These are phyloP conservation scores for Terrapene triunguis DNA, from an alignment of 2,113 vertebrate genomes.

Conservation along the genomic window DNA sequence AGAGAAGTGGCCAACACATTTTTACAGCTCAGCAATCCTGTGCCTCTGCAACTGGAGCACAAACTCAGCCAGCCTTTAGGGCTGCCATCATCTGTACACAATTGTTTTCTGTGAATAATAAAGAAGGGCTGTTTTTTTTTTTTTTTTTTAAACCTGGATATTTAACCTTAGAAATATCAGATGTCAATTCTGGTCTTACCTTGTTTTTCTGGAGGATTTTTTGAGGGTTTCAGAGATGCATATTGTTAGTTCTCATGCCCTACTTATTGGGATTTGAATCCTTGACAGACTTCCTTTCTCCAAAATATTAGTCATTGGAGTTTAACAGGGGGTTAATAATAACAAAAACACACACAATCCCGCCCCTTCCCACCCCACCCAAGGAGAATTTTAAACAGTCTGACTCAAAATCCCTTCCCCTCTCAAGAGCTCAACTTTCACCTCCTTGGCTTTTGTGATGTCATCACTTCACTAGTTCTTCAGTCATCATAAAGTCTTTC, in stretches of 20 bases:
- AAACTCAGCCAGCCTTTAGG: background rate
- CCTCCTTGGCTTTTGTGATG: background rate
- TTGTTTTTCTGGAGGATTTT: background rate
- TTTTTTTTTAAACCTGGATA: background rate
- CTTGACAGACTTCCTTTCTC: background rate
- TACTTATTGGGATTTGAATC: background rate
- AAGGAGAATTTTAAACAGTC: background rate
- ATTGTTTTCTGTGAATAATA: background rate
- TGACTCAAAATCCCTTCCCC: background rate
- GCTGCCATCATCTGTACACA: background rate
- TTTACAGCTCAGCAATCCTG: background rate
- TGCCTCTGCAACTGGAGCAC: background rate
- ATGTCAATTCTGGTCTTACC: background rate
- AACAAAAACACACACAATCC: accelerated
- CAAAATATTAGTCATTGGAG: background rate
- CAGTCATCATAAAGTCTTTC: background rate
- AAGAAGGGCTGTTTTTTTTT: background rate
- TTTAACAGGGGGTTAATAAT: background rate
- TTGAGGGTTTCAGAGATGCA: background rate
- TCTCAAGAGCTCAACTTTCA: background rate
- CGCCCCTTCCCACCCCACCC: background rate
- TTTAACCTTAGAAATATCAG: background rate
- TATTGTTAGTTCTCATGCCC: background rate
- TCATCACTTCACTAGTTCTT: background rate
- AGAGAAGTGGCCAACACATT: accelerated